Evolutionary conservation across 2,888 invertebrate species (phyloP).

Genomic region (Norana najaformis): DNA sequence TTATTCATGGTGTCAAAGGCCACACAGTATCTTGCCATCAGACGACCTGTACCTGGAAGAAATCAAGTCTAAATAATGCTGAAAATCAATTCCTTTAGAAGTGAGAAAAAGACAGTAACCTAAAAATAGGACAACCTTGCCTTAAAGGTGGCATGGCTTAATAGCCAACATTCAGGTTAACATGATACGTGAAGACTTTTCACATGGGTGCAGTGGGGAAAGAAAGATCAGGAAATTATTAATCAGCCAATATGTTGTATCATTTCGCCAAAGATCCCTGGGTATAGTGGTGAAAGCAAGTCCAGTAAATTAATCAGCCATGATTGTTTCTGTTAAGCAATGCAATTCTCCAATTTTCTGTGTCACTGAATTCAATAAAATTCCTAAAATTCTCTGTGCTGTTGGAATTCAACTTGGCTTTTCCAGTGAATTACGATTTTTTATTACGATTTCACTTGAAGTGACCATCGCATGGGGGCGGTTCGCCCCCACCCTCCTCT

Average conservation of each 20-base stretch:
- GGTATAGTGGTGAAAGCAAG: too few relatives aligned
- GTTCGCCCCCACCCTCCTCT: too few relatives aligned
- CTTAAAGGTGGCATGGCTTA: background rate
- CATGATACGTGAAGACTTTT: background rate
- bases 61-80: background rate
- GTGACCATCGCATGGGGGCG: too few relatives aligned
- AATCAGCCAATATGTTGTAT: background rate
- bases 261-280: too few relatives aligned
- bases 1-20: constrained; percentile 76
- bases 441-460: too few relatives aligned
- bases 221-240: background rate
- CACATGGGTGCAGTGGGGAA: too few relatives aligned
- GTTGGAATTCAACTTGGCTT: too few relatives aligned
- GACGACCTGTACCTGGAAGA: constrained; percentile 65
- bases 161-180: background rate
- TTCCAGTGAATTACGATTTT: too few relatives aligned
- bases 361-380: too few relatives aligned
- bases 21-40: constrained; percentile 73
- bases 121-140: background rate
- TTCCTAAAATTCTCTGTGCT: too few relatives aligned
- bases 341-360: too few relatives aligned
- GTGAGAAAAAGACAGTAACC: background rate
- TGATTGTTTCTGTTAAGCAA: background rate
- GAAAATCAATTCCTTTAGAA: background rate
- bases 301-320: background rate